These are phyloP conservation scores for Tetramorium bicarinatum DNA, from an alignment of 2,888 invertebrate genomes.

Conservation along the genomic window DNA sequence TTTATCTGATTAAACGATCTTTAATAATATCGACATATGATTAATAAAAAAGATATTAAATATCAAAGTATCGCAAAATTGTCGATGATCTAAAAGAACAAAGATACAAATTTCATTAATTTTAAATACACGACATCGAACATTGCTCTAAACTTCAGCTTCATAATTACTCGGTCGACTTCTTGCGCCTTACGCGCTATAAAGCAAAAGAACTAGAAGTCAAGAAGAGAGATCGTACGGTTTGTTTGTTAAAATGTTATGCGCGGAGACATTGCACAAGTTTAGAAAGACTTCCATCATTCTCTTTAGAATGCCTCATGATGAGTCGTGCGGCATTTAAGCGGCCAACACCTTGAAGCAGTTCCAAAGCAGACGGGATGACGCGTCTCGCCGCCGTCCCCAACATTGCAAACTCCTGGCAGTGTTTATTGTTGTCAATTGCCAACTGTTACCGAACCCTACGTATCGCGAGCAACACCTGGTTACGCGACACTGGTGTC, in stretches of 20 bases:
- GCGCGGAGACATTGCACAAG: slow-evolving; percentile 33
- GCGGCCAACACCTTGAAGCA: slow-evolving; percentile 58
- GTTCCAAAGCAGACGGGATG: slow-evolving; percentile 63
- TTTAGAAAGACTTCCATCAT: slow-evolving; percentile 31
- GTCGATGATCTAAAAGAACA: background rate
- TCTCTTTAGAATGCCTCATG: slow-evolving; percentile 22
- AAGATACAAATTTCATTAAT: background rate
- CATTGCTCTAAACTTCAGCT: background rate
- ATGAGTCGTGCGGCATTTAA: slow-evolving; percentile 61
- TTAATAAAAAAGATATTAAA: background rate
- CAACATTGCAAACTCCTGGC: slow-evolving; percentile 59
- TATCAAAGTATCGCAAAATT: background rate
- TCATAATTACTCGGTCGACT: background rate
- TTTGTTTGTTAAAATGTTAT: slow-evolving; percentile 1
- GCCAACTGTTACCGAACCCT: slow-evolving; percentile 67
- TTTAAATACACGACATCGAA: background rate
- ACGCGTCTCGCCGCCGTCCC: slow-evolving; percentile 37
- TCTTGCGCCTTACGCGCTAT: background rate
- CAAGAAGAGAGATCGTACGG: background rate
- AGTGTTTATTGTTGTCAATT: slow-evolving; percentile 44
- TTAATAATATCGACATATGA: background rate
- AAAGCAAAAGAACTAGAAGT: background rate
- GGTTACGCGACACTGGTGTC: slow-evolving; percentile 13
- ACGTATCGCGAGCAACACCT: slow-evolving; percentile 46
- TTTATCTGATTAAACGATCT: background rate